Base-by-base conservation (phyloP, 2,888 invertebrate genomes). In the Xestoiulus laeticollis region DNA sequence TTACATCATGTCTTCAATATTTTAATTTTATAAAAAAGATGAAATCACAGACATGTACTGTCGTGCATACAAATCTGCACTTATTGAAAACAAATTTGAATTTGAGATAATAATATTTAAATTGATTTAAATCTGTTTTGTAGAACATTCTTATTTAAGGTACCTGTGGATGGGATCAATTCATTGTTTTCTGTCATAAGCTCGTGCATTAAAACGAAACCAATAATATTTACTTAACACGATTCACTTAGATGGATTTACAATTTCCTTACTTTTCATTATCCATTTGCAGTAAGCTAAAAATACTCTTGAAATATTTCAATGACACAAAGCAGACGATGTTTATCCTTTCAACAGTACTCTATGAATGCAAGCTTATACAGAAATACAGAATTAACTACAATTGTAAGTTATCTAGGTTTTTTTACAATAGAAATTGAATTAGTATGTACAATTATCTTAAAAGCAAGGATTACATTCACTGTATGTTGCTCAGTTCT, bases 171-270 rank as follows among this genome's bases (percentile, higher is more conserved):
- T 30, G 30, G 14, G 30, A 78, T 78, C 68, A 32, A 78, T 0
- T 14, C 38, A 14, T 30, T 26, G 26, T 78, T 14, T 78, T 22
- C 59, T 10, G 26, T 68, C 26, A 26, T 68, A 68, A 68, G 26
- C 26, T 26, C 26, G n/a, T 68, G 26, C 68, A 68, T 68, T 68
- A 68, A 22, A 26, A 26, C 12, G 8, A 68, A 68, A 68, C 22
- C 68, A 26, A 19, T 68, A 68, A 22, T 68, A 68, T 68, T 68
- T 68, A 68, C 22, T 22, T 68, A 68, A 48, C 22, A 22, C 5
- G 59, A 32, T 78, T 30, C 30, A 78, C 78, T 78, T 78, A 78
- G 30, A 78, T 78, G 78, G 78, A 30, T 78, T 78, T 78, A 14
- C 78, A 78, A 78, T 30, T 30, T 30, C 14, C 30, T 78, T 78